Evolutionary conservation across 2,888 invertebrate species (phyloP).

Genomic region (Lucinisca nassula): DNA sequence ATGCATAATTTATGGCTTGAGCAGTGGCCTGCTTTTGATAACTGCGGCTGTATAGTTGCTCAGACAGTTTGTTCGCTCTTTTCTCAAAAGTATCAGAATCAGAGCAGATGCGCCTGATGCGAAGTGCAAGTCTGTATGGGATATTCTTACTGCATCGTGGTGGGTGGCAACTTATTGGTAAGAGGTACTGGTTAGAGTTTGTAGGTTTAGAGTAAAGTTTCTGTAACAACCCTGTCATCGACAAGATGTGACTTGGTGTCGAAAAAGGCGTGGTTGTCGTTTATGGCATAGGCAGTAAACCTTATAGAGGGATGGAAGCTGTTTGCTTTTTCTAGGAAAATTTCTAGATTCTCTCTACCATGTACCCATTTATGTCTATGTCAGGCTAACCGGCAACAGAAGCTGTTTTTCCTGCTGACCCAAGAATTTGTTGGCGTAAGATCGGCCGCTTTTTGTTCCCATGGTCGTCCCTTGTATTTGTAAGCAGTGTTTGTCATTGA

Average conservation of each 20-base stretch:
- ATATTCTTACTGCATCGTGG: background rate
- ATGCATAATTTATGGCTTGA: too few relatives aligned
- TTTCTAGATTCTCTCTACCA: background rate
- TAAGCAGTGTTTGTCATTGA: too few relatives aligned
- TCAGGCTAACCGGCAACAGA: conserved; percentile 27
- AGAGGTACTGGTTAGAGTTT: conserved; percentile 15
- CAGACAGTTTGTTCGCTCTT: background rate
- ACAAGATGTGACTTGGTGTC: too few relatives aligned
- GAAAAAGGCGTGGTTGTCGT: conserved; percentile 9
- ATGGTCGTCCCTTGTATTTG: conserved; percentile 31
- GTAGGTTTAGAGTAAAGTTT: conserved; percentile 25
- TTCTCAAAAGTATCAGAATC: background rate
- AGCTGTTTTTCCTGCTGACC: conserved; percentile 37
- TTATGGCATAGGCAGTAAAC: conserved; percentile 11
- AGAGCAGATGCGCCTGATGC: conserved; percentile 10
- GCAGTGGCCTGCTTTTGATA: too few relatives aligned
- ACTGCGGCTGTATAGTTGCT: conserved; percentile 1
- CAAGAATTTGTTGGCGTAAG: conserved; percentile 56
- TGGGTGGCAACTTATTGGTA: conserved; percentile 5
- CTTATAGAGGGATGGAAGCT: conserved; percentile 2
- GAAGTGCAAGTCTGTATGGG: conserved; percentile 15
- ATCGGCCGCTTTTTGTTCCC: conserved; percentile 58
- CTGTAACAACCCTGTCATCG: background rate
- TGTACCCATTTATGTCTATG: conserved; percentile 44
- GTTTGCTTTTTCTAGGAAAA: conserved; percentile 1